A percentile compares a stretch with the other conserved stretches of the same genome.
These are phyloP conservation scores for Mythimna pallens DNA, from an alignment of 2,888 invertebrate species.

Conservation along the genomic window DNA sequence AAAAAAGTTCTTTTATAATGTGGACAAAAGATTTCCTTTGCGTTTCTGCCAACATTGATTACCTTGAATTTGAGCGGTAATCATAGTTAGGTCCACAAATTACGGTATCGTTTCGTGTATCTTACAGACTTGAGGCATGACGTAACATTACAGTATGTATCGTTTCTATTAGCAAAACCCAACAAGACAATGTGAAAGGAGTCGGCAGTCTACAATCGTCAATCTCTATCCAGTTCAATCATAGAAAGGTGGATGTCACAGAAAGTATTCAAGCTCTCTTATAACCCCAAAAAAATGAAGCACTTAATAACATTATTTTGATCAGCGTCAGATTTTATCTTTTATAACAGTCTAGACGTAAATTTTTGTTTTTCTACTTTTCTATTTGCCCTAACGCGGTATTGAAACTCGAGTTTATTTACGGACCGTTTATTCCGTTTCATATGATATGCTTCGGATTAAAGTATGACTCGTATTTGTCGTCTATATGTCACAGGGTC, in stretches of 20 bases:
- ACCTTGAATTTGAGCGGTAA: slow-evolving; percentile 37
- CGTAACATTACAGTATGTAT: slow-evolving; percentile 33
- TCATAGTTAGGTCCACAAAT: slow-evolving; percentile 35
- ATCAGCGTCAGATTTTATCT: slow-evolving; percentile 48
- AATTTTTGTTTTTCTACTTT: slow-evolving; percentile 43
- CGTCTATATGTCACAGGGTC: slow-evolving; percentile 23
- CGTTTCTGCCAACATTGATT: slow-evolving; percentile 36
- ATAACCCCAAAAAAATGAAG: neutral
- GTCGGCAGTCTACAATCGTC: slow-evolving; percentile 10
- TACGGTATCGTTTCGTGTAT: slow-evolving; percentile 21
- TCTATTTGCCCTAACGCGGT: slow-evolving; percentile 1
- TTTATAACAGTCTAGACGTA: slow-evolving; percentile 54
- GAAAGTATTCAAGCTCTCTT: slow-evolving; percentile 6
- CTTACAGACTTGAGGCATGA: slow-evolving; percentile 24
- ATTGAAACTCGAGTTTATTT: slow-evolving; percentile 23
- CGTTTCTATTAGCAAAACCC: neutral
- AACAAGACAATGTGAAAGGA: slow-evolving; percentile 46
- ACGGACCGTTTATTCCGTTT: slow-evolving; percentile 32
- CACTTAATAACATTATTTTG: slow-evolving; percentile 19
- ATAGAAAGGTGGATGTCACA: slow-evolving; percentile 14
- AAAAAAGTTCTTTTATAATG: slow-evolving; percentile 10
- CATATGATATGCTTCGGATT: slow-evolving; percentile 23
- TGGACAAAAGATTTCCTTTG: slow-evolving; percentile 29
- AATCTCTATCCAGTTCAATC: slow-evolving; percentile 1
- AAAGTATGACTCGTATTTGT: slow-evolving; percentile 23